Evolutionary conservation across 2,888 invertebrate genomes (phyloP).

Genomic region (Hirtodrosophila histrioides): DNA sequence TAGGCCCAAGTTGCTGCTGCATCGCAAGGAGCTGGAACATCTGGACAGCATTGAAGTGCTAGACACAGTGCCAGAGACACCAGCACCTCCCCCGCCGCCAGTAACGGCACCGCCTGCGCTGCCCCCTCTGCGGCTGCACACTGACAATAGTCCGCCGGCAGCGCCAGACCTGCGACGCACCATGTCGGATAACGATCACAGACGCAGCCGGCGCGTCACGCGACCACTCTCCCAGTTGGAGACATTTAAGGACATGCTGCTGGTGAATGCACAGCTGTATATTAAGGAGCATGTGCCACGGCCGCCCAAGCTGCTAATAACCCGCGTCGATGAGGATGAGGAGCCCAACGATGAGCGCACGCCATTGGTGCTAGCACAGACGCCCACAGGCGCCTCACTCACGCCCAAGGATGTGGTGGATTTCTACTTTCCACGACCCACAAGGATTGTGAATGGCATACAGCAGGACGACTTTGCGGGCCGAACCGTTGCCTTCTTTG

Average conservation of each 20-base stretch:
- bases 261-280: constrained; percentile 86
- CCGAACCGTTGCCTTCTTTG: constrained; percentile 88
- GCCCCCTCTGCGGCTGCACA: constrained; percentile 39
- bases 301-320: constrained; percentile 84
- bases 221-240: constrained; percentile 79
- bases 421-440: constrained; percentile 84
- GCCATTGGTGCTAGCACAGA: constrained; percentile 34
- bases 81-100: constrained; percentile 85
- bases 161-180: constrained; percentile 62
- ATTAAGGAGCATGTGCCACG: constrained; percentile 85
- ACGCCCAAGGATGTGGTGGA: constrained; percentile 80
- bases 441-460: constrained; percentile 87
- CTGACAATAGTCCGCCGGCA: constrained; percentile 29
- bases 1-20: constrained; percentile 44
- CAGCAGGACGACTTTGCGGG: constrained; percentile 91
- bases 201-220: constrained; percentile 55
- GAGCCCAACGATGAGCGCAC: constrained; percentile 65
- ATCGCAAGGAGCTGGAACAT: constrained; percentile 45
- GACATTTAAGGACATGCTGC: constrained; percentile 84
- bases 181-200: constrained; percentile 50
- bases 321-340: constrained; percentile 85
- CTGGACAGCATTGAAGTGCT: constrained; percentile 68
- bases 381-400: constrained; percentile 53
- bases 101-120: constrained; percentile 56
- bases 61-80: constrained; percentile 84